Base-by-base conservation (phyloP, 2,113 vertebrate species). In the Dolichotis patagonum region DNA sequence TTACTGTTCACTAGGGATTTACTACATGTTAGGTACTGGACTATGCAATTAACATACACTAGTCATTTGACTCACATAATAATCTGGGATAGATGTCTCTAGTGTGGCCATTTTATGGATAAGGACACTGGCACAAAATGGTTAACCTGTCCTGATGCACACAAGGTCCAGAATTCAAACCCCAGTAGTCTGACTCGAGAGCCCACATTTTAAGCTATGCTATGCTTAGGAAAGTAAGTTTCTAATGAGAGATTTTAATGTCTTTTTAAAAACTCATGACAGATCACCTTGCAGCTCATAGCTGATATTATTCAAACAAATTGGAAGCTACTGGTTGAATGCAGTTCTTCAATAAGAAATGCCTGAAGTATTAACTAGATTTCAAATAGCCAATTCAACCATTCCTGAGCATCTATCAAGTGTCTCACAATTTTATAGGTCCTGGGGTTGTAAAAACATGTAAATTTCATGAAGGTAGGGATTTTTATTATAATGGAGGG, bases 261-360 rank as follows among this genome's bases (percentile, higher is more conserved):
- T 71, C 7, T 78, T 83, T 83, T 90, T 43, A 1, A 38, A 91
- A 85, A 46, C 54, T 69, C 71, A 94, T 43, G 8, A 28, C 8
- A 62, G 7, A 46, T 90, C 82, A 85, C 77, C 90, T 60, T 65
- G 22, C 32, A 82, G 35, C 82, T 96, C 65, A 19, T 28, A 82
- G 32, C 82, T 95, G 63, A 92, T 95, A 80, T 88, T 96, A 97
- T 8, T 41, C 32, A 94, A 93, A 67, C 16, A 83, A 87, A 43
- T 96, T 62, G 38, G 90, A 96, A 95, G 46, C 58, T 94, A 90
- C 71, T 49, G 8, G 28, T 85, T 92, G 16, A 95, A 82, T 90
- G 77, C 26, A 56, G 41, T 85, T 41, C 49, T 65, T 46, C 85
- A 69, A 78, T 24, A 88, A 88, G n/a, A 93, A 97, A 94, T 95